phyloP scores from a whole-genome alignment of 1,140 invertebrate genomes.

The Riptortus pedestris region DNA sequence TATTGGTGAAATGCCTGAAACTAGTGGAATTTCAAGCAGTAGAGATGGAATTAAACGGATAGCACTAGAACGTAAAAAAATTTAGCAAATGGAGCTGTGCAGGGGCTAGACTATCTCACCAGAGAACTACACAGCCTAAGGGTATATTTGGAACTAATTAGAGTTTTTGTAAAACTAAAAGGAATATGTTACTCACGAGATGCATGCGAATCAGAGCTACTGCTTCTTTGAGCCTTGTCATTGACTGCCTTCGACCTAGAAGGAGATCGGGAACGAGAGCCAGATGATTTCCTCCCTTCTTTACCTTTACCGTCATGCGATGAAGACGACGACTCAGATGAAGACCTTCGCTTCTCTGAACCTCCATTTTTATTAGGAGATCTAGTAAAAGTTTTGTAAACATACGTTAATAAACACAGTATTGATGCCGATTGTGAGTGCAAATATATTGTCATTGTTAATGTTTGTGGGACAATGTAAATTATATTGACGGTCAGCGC shows the following conservation, averaged over 20 bases:
- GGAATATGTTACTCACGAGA: slow-evolving; percentile 26
- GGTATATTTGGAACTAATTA: too few species aligned
- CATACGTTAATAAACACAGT: neutral
- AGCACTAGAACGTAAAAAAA: too few species aligned
- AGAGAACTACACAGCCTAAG: too few species aligned
- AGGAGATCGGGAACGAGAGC: slow-evolving; percentile 30
- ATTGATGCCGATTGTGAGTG: neutral
- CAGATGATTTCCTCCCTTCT: slow-evolving; percentile 20
- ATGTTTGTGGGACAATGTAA: slow-evolving; percentile 17
- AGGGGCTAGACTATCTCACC: too few species aligned
- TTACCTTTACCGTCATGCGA: slow-evolving; percentile 24
- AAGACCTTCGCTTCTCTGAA: slow-evolving; percentile 29
- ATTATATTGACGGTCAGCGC: neutral
- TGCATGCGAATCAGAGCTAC: slow-evolving; percentile 36
- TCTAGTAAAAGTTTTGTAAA: slow-evolving; percentile 28
- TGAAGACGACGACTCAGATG: slow-evolving; percentile 28
- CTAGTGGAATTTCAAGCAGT: too few species aligned
- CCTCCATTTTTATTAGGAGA: slow-evolving; percentile 31
- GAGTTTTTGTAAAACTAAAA: too few species aligned
- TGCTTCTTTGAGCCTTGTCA: slow-evolving; percentile 36
- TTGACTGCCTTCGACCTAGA: slow-evolving; percentile 30
- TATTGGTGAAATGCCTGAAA: too few species aligned
- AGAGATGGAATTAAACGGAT: too few species aligned
- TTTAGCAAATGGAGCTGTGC: too few species aligned
- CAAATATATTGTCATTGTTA: slow-evolving; percentile 9